Evolutionary conservation across 2,113 vertebrate genomes (phyloP), one percentile per base, ranked within the genome.

Genomic region (Tiliqua scincoides): DNA sequence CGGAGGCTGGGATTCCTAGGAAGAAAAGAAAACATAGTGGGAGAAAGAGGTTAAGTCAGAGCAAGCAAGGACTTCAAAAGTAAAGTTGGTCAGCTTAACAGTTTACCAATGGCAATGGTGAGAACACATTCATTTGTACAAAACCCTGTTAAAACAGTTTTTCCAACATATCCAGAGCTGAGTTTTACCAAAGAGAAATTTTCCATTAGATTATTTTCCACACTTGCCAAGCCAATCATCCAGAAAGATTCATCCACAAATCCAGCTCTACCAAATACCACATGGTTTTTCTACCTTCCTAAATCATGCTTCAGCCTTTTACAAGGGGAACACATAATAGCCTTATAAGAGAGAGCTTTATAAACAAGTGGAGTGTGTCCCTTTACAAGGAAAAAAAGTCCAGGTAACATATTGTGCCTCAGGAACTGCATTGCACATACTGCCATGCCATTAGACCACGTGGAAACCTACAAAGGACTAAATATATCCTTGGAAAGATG

Each of bases 1-100:
- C 96, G 73, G 98, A 97, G 79, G 98, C 97, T 81, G 99, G 99
- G 95, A 99, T 98, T 95, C 99, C 98, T 99, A 93, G 0, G 1
- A 80, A 87, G 90, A 92, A 83, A 92, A 93, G 61, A 92, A 93
- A 90, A 93, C 85, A 62, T 59, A 82, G 43, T 63, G 78, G 89
- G 72, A 73, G 86, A 54, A 95, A 90, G 93, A 23, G 87, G 83
- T n/a, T 94, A 93, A 95, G 91, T 95, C 67, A 90, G 88, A 83
- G 84, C 21, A 92, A 81, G 84, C 86, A 92, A 80, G 74, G 83
- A 4, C 54, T 89, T 65, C 85, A 1, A 17, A 62, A 6, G 30
- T 0, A 52, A 92, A 93, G 89, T 88, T 90, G 61, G 87, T 89
- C 85, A 94, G 85, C 86, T 91, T 89, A 85, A 79, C 78, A n/a